Percentiles rank a stretch among this genome's conserved stretches.
phyloP scores from a whole-genome alignment of 2,888 invertebrate species.

The Desoria tigrina region DNA sequence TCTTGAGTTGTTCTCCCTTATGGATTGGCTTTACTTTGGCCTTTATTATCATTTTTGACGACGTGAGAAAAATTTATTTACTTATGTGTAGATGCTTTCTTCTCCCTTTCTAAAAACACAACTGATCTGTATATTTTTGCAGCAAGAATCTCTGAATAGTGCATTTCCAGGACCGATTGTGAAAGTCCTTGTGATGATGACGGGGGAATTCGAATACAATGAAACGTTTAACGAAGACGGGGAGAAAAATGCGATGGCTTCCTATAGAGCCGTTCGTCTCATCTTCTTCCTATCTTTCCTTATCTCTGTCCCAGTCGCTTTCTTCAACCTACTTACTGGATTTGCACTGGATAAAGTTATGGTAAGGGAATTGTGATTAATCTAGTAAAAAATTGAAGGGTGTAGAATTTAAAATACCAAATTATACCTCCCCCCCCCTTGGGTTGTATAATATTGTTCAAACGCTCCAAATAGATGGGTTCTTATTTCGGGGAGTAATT shows the following conservation, averaged over 20 bases:
- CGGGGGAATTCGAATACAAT: constrained; percentile 40
- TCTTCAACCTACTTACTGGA: constrained; percentile 36
- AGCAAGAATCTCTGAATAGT: constrained; percentile 33
- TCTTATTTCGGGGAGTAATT: neutral
- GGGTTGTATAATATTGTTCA: too few relatives aligned
- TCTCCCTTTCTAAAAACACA: too few relatives aligned
- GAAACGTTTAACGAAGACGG: constrained; percentile 36
- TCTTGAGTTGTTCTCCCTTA: constrained; percentile 31
- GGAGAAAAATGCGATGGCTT: constrained; percentile 2
- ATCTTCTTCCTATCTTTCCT: constrained; percentile 32
- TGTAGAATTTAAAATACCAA: too few relatives aligned
- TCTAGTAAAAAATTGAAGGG: too few relatives aligned
- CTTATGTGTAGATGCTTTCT: too few relatives aligned
- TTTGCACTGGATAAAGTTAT: constrained; percentile 38
- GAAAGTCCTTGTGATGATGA: constrained; percentile 36
- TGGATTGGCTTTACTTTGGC: constrained; percentile 32
- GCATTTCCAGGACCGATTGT: constrained; percentile 33
- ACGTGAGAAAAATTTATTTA: constrained; percentile 28
- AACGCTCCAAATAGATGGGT: too few relatives aligned
- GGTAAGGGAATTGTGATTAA: constrained; percentile 17
- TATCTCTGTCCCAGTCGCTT: constrained; percentile 34
- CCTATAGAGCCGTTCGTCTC: constrained; percentile 21
- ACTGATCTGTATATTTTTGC: neutral
- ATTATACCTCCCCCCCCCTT: too few relatives aligned
- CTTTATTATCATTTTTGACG: constrained; percentile 37